A percentile compares a stretch with the other conserved stretches of the same genome.
Conservation (phyloP, 2,888 invertebrate genomes). For the Troglohyphantes excavatus region DNA sequence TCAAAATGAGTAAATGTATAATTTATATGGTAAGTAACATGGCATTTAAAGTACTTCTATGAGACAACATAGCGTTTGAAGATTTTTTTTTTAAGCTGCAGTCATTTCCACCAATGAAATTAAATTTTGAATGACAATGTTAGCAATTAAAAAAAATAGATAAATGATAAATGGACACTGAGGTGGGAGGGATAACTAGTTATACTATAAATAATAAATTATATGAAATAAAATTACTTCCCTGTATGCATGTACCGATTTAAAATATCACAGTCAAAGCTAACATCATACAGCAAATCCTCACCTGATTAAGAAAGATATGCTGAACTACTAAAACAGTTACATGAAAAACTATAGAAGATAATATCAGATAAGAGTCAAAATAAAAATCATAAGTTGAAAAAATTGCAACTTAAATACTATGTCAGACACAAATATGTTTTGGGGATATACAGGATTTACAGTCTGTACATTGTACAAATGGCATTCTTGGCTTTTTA, state of each 20-base stretch:
- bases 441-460: constrained; percentile 38
- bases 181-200: background rate
- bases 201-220: constrained; percentile 2
- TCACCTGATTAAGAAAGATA: constrained; percentile 38
- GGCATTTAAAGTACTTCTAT: background rate
- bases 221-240: constrained; percentile 8
- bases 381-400: constrained; percentile 52
- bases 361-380: constrained; percentile 10
- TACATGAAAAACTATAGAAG: constrained; percentile 31
- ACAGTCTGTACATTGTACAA: constrained; percentile 50
- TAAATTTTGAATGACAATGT: background rate
- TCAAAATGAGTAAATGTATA: background rate
- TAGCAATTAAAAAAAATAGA: constrained; percentile 8
- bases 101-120: background rate
- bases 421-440: constrained; percentile 45
- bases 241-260: constrained; percentile 49
- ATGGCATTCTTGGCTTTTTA: constrained; percentile 46
- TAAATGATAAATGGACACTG: background rate
- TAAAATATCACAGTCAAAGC: constrained; percentile 77
- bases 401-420: constrained; percentile 57
- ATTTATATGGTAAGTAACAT: background rate
- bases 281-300: constrained; percentile 62
- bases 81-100: background rate
- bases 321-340: constrained; percentile 13
- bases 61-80: background rate